Evolutionary conservation across 2,797 vertebrate species (phyloP).

Genomic region (Gymnoscopelus microlampas): DNA sequence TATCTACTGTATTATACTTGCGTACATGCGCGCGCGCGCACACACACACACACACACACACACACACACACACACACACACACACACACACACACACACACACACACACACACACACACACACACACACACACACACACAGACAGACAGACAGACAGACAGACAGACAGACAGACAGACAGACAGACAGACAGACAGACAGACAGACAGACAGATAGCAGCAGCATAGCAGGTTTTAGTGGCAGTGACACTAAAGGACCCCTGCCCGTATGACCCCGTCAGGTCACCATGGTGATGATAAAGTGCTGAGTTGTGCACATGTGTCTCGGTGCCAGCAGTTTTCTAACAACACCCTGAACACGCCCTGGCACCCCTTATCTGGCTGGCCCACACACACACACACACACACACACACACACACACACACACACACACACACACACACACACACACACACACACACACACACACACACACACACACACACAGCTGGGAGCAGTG

Average conservation of each 20-base stretch:
- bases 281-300: constrained; percentile 66
- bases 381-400: constrained; percentile 38
- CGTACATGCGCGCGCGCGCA: background rate
- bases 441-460: constrained; percentile 13
- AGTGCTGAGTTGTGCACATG: constrained; percentile 70
- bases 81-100: background rate
- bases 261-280: constrained; percentile 61
- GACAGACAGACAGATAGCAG: constrained; percentile 6
- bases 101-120: constrained; percentile 20
- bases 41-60: background rate
- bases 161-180: background rate
- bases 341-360: constrained; percentile 73
- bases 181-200: constrained; percentile 21
- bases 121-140: constrained; percentile 12
- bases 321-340: constrained; percentile 71
- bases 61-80: background rate
- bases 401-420: constrained; percentile 39
- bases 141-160: constrained; percentile 21
- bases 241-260: constrained; percentile 53
- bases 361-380: constrained; percentile 76
- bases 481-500: constrained; percentile 68
- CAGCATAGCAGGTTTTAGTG: constrained; percentile 41
- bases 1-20: background rate
- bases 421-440: constrained; percentile 11
- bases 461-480: constrained; percentile 8